A percentile compares a stretch with the other conserved stretches of the same genome.
Evolutionary conservation across 1,140 invertebrate genomes (phyloP).

Genomic region (Mercenaria mercenaria): DNA sequence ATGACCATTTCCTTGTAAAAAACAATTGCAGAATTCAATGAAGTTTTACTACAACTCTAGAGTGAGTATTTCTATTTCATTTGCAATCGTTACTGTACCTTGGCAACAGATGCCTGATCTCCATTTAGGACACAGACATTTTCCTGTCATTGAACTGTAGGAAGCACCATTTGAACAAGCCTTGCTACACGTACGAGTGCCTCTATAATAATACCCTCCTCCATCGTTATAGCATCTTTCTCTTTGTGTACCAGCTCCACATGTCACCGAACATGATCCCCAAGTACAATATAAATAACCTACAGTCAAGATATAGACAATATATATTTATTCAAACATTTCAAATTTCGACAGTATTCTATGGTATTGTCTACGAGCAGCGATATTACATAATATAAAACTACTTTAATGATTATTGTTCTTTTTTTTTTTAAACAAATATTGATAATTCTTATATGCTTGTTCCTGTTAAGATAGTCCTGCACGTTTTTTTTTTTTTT

Average conservation of each 20-base stretch:
- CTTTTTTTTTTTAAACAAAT: no score
- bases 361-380: no score
- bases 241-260: conserved; percentile 2
- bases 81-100: neutral
- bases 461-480: no score
- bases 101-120: neutral
- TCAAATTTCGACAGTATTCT: no score
- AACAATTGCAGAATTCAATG: neutral
- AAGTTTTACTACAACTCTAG: neutral
- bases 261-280: neutral
- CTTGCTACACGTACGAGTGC: neutral
- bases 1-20: neutral
- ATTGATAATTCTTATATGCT: no score
- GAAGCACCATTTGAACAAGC: neutral
- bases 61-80: neutral
- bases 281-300: neutral
- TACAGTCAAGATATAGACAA: no score
- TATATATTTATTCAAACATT: no score
- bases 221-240: neutral
- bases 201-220: neutral
- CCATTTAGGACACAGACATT: neutral
- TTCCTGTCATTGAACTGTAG: neutral
- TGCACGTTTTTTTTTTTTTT: no score
- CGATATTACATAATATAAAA: no score
- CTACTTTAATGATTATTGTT: no score